phyloP scores from a whole-genome alignment of 2,113 vertebrate genomes.

The Atrichornis clamosus region DNA sequence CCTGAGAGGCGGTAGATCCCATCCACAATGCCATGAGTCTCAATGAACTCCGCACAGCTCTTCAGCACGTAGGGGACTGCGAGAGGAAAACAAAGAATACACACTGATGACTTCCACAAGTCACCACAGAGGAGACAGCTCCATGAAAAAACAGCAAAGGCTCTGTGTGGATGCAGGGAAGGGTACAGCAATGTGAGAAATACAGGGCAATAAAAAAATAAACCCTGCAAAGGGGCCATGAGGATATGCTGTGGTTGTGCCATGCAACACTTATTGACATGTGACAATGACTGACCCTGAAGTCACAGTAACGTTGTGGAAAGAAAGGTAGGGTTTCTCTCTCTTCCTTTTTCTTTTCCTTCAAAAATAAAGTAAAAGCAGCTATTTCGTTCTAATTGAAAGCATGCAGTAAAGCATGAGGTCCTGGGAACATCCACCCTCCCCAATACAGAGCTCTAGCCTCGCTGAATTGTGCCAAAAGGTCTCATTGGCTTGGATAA shows the following conservation, averaged over 20 bases:
- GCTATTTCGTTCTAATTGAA: slow-evolving; percentile 24
- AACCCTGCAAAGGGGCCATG: not conserved
- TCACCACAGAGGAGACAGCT: not conserved
- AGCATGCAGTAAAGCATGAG: slow-evolving; percentile 3
- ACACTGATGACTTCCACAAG: not conserved
- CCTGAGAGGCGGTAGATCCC: slow-evolving; percentile 97
- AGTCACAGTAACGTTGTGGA: not conserved
- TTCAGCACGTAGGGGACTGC: slow-evolving; percentile 93
- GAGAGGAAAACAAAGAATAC: slow-evolving; percentile 17
- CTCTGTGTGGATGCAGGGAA: not conserved
- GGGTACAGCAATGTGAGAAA: not conserved
- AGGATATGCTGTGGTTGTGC: not conserved
- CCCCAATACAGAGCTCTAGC: not conserved
- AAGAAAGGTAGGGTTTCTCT: not conserved
- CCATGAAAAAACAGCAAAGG: not conserved
- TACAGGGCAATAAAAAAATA: not conserved
- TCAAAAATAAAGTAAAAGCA: not conserved
- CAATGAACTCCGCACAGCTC: slow-evolving; percentile 95
- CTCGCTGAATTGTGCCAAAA: not conserved
- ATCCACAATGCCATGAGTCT: slow-evolving; percentile 94
- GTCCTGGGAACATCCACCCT: not conserved
- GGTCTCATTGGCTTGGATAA: slow-evolving; percentile 37
- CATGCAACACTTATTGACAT: not conserved
- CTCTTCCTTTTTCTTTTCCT: not conserved
- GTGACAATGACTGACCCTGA: not conserved